These are phyloP conservation scores for Crotalus tigris DNA, from an alignment of 2,113 vertebrate species.

Conservation along the genomic window DNA sequence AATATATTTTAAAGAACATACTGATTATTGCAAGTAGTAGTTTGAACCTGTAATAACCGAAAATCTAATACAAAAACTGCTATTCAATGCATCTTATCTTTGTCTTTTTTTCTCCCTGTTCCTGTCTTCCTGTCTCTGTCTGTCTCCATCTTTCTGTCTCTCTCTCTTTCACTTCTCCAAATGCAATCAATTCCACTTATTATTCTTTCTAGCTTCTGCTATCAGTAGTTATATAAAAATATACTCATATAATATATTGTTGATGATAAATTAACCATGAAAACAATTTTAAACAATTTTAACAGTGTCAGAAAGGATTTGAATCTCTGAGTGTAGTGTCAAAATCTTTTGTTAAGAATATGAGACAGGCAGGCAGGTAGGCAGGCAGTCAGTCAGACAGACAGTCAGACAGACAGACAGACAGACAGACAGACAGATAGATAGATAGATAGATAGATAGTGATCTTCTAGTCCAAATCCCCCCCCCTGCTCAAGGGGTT, in stretches of 20 bases:
- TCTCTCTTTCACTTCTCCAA: background rate
- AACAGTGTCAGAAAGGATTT: background rate
- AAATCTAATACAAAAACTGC: background rate
- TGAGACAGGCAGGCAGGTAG: background rate
- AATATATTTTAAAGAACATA: background rate
- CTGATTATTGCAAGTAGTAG: background rate
- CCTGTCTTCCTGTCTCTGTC: background rate
- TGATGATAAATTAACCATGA: background rate
- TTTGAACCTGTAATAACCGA: background rate
- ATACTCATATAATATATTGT: background rate
- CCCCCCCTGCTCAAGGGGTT: too few relatives aligned
- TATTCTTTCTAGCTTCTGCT: background rate
- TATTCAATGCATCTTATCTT: background rate
- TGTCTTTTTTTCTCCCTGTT: background rate
- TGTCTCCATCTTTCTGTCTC: background rate
- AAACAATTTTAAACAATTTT: background rate
- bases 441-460: too few relatives aligned
- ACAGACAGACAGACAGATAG: too few relatives aligned
- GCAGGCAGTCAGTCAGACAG: too few relatives aligned
- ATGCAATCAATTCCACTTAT: background rate
- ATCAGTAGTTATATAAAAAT: background rate
- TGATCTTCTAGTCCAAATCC: too few relatives aligned
- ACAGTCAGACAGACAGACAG: too few relatives aligned
- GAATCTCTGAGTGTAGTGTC: background rate
- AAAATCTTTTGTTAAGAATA: background rate